Evolutionary conservation across 2,888 invertebrate species (phyloP).

Genomic region (Drosophila anomalata): DNA sequence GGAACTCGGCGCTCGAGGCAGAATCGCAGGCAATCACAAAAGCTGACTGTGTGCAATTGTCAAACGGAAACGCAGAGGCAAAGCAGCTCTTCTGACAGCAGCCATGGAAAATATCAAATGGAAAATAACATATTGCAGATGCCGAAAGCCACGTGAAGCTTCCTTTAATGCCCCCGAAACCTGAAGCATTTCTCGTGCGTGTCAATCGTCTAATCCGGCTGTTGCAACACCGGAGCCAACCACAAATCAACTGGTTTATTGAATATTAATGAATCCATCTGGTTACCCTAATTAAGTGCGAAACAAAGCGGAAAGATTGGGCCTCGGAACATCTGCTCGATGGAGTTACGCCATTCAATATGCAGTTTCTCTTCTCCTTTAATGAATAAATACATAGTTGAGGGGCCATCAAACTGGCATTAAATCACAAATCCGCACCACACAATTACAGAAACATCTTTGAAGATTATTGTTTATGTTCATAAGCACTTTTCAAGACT

Average conservation of each 20-base stretch:
- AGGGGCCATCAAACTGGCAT: conserved; percentile 12
- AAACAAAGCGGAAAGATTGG: conserved; percentile 7
- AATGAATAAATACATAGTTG: background rate
- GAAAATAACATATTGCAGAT: background rate
- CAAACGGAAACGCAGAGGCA: conserved; percentile 35
- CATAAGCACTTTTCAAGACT: background rate
- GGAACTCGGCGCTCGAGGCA: conserved; percentile 5
- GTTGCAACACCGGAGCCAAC: conserved; percentile 19
- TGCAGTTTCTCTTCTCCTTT: conserved; percentile 13
- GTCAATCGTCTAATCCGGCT: conserved; percentile 24
- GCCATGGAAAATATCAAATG: conserved; percentile 12
- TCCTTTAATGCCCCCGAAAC: conserved; percentile 4
- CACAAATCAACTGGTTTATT: conserved; percentile 16
- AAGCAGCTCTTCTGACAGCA: conserved; percentile 25
- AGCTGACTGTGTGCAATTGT: conserved; percentile 27
- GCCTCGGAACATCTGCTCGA: background rate
- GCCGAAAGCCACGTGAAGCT: conserved; percentile 6
- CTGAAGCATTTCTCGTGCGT: conserved; percentile 16
- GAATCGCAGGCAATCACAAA: conserved; percentile 6
- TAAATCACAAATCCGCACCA: conserved; percentile 4
- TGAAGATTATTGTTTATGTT: background rate
- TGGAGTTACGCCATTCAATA: conserved; percentile 4
- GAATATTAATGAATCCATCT: conserved; percentile 23
- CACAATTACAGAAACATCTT: background rate
- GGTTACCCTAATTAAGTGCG: conserved; percentile 19